Evolutionary conservation across 1,140 invertebrate genomes (phyloP).

Genomic region (Temnothorax curvispinosus): DNA sequence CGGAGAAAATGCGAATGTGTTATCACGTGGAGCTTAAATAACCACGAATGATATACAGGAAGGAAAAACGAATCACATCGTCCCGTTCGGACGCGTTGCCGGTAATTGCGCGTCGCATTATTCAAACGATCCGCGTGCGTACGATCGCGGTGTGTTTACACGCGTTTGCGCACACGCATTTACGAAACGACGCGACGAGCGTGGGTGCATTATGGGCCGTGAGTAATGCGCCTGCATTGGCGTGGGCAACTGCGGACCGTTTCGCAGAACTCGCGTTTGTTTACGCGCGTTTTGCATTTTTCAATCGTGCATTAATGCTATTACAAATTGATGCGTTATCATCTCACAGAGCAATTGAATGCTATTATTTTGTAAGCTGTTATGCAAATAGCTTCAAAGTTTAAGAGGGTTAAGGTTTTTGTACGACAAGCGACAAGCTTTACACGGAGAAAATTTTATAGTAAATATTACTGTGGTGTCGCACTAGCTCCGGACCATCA

Average conservation of each 20-base stretch:
- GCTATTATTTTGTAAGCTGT: background rate
- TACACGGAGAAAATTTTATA: too few relatives aligned
- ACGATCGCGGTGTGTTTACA: conserved; percentile 66
- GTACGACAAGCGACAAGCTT: background rate
- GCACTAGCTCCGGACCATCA: too few relatives aligned
- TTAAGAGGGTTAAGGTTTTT: background rate
- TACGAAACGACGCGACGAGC: conserved; percentile 43
- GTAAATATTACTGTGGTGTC: too few relatives aligned
- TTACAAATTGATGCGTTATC: background rate
- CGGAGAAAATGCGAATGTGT: conserved; percentile 36
- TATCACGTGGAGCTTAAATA: conserved; percentile 51
- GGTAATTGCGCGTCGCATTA: conserved; percentile 73
- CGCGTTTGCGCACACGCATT: conserved; percentile 69
- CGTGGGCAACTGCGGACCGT: conserved; percentile 18
- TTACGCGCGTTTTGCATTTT: conserved; percentile 3
- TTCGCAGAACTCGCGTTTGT: background rate
- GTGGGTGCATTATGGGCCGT: conserved; percentile 58
- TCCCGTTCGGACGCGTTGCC: conserved; percentile 63
- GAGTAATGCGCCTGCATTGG: conserved; percentile 61
- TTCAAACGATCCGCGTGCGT: conserved; percentile 70
- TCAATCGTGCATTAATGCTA: background rate
- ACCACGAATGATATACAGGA: conserved; percentile 54
- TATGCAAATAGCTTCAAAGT: background rate
- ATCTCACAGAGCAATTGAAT: background rate
- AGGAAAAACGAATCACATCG: conserved; percentile 67